These are phyloP conservation scores for Cyprinus carpio DNA, from an alignment of 2,113 vertebrate species.

Conservation along the genomic window DNA sequence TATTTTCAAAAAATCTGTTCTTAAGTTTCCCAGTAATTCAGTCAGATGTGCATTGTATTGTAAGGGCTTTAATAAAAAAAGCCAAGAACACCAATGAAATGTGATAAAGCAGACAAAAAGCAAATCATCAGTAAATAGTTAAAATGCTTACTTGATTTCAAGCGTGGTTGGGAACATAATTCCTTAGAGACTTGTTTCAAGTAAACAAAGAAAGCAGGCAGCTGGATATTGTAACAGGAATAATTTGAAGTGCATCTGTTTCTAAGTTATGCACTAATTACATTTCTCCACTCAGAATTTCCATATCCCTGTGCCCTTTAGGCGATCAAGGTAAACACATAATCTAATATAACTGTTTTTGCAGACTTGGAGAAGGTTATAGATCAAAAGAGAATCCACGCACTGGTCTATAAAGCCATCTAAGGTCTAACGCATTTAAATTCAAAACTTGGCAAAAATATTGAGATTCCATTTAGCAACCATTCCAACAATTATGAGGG, in stretches of 20 bases:
- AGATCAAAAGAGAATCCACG: not conserved
- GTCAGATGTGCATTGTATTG: not conserved
- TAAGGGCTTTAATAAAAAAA: not conserved
- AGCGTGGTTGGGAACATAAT: not conserved
- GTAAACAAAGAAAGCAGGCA: constrained; percentile 18
- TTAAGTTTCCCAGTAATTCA: not conserved
- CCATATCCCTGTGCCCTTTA: not conserved
- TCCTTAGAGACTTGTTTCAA: constrained; percentile 10
- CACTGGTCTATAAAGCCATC: not conserved
- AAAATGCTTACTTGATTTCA: not conserved
- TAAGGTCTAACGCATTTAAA: not conserved
- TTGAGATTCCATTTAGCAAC: not conserved
- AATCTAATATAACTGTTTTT: constrained; percentile 10
- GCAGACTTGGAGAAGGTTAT: not conserved
- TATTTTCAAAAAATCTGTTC: not conserved
- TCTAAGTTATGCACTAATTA: not conserved
- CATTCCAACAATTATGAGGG: not conserved
- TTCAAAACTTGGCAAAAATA: too few relatives aligned
- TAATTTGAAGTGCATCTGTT: constrained; percentile 24
- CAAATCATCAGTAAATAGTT: constrained; percentile 9
- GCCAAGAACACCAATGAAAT: not conserved
- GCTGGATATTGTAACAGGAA: constrained; percentile 20
- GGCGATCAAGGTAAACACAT: not conserved
- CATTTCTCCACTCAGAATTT: constrained; percentile 27
- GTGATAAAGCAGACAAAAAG: not conserved